Evolutionary conservation across 2,888 invertebrate species (phyloP).

Genomic region (Amaurobius ferox): DNA sequence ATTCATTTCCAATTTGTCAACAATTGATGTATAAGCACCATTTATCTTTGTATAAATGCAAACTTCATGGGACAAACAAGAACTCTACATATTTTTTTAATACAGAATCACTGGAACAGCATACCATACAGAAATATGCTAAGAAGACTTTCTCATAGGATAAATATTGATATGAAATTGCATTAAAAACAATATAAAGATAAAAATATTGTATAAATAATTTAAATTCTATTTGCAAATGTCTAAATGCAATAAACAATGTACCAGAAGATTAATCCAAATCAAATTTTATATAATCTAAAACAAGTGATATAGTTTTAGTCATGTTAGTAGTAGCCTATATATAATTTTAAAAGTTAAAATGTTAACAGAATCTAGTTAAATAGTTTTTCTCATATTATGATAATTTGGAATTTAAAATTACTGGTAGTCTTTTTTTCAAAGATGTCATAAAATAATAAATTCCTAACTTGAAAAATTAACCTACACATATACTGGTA

Average conservation of each 20-base stretch:
- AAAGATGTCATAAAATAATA: too few species aligned
- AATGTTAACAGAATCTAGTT: too few species aligned
- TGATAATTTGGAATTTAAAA: too few species aligned
- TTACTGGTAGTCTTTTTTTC: too few species aligned
- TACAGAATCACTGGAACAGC: slow-evolving; percentile 53
- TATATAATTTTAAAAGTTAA: too few species aligned
- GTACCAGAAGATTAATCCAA: not conserved
- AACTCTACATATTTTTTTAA: slow-evolving; percentile 41
- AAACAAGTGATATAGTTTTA: too few species aligned
- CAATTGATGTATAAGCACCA: slow-evolving; percentile 72
- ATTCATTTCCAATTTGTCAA: slow-evolving; percentile 65
- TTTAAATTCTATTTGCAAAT: not conserved
- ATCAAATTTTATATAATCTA: too few species aligned
- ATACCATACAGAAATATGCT: slow-evolving; percentile 38
- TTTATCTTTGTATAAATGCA: slow-evolving; percentile 72
- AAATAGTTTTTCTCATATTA: too few species aligned
- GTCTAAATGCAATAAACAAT: not conserved
- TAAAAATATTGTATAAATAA: slow-evolving; percentile 4
- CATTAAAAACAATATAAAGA: not conserved
- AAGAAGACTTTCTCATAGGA: slow-evolving; percentile 5
- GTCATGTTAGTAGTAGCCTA: too few species aligned
- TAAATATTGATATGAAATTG: slow-evolving; percentile 22
- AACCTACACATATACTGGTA: too few species aligned
- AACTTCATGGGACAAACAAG: slow-evolving; percentile 67
- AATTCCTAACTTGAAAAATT: too few species aligned